phyloP scores from a whole-genome alignment of 2,888 invertebrate genomes.

The Argynnis bischoffii region DNA sequence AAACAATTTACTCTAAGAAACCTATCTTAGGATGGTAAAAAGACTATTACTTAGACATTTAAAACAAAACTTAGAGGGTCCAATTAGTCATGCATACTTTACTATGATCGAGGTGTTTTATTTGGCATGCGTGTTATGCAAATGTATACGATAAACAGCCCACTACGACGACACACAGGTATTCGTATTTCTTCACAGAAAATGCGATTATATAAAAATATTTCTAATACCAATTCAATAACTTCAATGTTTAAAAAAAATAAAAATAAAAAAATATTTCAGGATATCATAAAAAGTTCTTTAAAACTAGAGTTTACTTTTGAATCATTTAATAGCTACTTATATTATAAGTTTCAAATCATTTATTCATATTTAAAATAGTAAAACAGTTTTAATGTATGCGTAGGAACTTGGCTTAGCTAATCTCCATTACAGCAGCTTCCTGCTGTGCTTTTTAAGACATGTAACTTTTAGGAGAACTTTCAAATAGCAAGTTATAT shows the following conservation, averaged over 20 bases:
- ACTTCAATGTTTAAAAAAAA: background rate
- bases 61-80: conserved; percentile 35
- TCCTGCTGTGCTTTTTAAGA: too few species aligned
- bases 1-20: background rate
- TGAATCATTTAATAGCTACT: too few species aligned
- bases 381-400: too few species aligned
- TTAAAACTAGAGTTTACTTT: too few species aligned
- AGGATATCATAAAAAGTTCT: too few species aligned
- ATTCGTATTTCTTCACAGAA: conserved; percentile 45
- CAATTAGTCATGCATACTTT: conserved; percentile 64
- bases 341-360: too few species aligned
- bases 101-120: conserved; percentile 60
- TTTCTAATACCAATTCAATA: conserved; percentile 6
- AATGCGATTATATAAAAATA: conserved; percentile 21
- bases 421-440: too few species aligned
- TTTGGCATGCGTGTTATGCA: conserved; percentile 60
- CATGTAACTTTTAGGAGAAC: too few species aligned
- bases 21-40: conserved; percentile 9
- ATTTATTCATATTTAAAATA: too few species aligned
- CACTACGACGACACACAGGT: conserved; percentile 52
- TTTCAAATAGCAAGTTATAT: too few species aligned
- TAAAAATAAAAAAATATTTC: too few species aligned
- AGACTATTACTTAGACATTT: conserved; percentile 16
- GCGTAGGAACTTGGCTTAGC: too few species aligned
- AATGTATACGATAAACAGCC: conserved; percentile 60